Evolutionary conservation across 1,140 invertebrate genomes (phyloP), one percentile per base, ranked within the genome.

Genomic region (Watersipora subatra): DNA sequence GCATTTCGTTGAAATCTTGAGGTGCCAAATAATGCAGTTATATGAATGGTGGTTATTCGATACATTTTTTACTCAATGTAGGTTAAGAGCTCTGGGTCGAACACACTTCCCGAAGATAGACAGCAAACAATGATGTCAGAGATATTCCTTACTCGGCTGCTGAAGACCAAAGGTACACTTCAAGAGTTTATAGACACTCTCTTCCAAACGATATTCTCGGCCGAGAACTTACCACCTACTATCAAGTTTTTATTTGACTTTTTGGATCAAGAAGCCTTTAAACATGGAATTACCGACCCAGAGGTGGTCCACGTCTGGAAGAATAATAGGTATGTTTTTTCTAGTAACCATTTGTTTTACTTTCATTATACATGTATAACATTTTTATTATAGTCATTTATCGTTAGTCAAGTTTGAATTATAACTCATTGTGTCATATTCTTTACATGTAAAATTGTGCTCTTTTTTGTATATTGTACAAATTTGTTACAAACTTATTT

Each of bases 221-320:
- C 69, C 2, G 65, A 67, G n/a, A 65, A 58, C 25, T 80, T 99
- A 70, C 95, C 95, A 61, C 85, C 97, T 66, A 93, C 93, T 67
- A 96, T 99, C 73, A 99, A 99, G 81, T 99, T 98, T 76, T 94
- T 99, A 92, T 99, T 99, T 82, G 97, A 99, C 82, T 99, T 99
- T 80, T 85, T 99, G 68, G 96, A 99, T 79, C 93, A 97, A 79
- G 93, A 97, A 82, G 95, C 94, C 22, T 78, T 92, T 25, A 87
- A 90, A 57, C 75, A 83, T 65, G 91, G 91, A 59, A 98, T 99
- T 69, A 90, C 89, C 64, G 94, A 98, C 82, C 91, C 91, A 34
- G 94, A 98, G 82, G 94, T 85, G n/a, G 93, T 98, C 20, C 95
- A 99, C 81, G 98, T 95, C 66, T 99, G 97, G 97, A 99, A 99